Evolutionary conservation across 2,113 vertebrate genomes (phyloP), one percentile per base, ranked within the genome.

Genomic region (Scartelaos histophorus): DNA sequence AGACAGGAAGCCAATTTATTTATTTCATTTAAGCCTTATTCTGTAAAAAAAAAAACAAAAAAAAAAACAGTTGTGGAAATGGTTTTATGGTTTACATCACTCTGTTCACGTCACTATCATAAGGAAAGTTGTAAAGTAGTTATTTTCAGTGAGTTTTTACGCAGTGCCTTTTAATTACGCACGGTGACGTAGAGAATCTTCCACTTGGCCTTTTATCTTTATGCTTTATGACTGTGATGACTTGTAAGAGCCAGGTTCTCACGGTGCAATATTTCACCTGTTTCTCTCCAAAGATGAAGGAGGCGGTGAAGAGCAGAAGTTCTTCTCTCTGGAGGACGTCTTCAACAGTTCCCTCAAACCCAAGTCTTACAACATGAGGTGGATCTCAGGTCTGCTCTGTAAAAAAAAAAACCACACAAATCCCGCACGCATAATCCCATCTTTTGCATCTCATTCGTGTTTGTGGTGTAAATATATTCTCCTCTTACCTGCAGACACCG

Each of bases 381-480:
- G 97, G 98, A 95, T 98, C 87, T 98, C 98, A 94, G 96, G 98
- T 97, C 78, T 61, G 64, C 35, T 13, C 43, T 13, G 13, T 35
- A 43, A 75, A 46, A 35, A 13, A n/a, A n/a, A n/a, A n/a, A n/a
- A n/a, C n/a, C 17, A 43, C 46, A 43, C 24, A 22, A 24, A n/a
- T 54, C n/a, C n/a, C 21, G 7, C 54, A 56, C 54, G 3, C 54
- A 25, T 25, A 34, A 34, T 19, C 24, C 22, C 17, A 12, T 21
- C 19, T 43, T 43, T 43, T 29, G 22, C 7, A 34, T 29, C 24
- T 16, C 15, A 10, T 19, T 22, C 34, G 22, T 24, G 24, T 7
- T 46, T 24, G 21, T 25, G 1, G 35, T 66, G n/a, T 57, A 51
- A 24, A 19, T 46, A 17, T 29, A 58, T 17, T 10, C 21, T 43